Evolutionary conservation across 2,797 vertebrate species (phyloP).

Genomic region (Liasis olivaceus): DNA sequence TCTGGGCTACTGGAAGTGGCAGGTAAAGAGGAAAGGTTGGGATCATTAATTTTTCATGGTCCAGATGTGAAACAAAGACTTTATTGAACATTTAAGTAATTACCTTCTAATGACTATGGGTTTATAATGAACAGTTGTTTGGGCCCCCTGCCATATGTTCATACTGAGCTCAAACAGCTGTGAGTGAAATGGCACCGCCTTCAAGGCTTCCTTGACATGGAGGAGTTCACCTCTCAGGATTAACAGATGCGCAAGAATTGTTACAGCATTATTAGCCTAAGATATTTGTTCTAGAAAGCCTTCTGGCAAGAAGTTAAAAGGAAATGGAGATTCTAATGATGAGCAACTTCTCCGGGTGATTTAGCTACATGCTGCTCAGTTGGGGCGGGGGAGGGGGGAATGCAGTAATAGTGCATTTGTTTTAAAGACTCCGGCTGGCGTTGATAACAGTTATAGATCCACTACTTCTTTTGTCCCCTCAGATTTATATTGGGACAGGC

Average conservation of each 20-base stretch:
- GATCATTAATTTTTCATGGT: slow-evolving; percentile 13
- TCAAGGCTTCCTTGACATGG: slow-evolving; percentile 5
- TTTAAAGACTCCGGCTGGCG: not conserved
- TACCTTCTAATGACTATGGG: slow-evolving; percentile 25
- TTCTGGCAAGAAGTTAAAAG: slow-evolving; percentile 43
- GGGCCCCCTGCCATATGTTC: slow-evolving; percentile 38
- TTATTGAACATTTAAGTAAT: slow-evolving; percentile 33
- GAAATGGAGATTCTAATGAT: not conserved
- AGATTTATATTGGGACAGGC: not conserved
- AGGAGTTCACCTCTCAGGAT: slow-evolving; percentile 39
- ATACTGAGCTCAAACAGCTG: slow-evolving; percentile 39
- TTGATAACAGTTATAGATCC: not conserved
- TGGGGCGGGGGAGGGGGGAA: not conserved
- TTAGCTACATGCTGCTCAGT: not conserved
- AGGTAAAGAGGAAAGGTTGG: not conserved
- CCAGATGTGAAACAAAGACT: slow-evolving; percentile 38
- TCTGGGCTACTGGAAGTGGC: not conserved
- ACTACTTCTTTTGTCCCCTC: not conserved
- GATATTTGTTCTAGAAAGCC: not conserved
- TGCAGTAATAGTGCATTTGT: not conserved
- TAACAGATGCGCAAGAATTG: slow-evolving; percentile 21
- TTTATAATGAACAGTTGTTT: slow-evolving; percentile 30
- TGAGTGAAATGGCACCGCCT: slow-evolving; percentile 32
- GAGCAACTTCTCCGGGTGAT: not conserved
- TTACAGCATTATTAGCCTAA: slow-evolving; percentile 38